Percentiles rank a stretch among this genome's conserved stretches.
Conservation (phyloP, 2,797 vertebrate genomes). For the Mormyrops boulengeri region DNA sequence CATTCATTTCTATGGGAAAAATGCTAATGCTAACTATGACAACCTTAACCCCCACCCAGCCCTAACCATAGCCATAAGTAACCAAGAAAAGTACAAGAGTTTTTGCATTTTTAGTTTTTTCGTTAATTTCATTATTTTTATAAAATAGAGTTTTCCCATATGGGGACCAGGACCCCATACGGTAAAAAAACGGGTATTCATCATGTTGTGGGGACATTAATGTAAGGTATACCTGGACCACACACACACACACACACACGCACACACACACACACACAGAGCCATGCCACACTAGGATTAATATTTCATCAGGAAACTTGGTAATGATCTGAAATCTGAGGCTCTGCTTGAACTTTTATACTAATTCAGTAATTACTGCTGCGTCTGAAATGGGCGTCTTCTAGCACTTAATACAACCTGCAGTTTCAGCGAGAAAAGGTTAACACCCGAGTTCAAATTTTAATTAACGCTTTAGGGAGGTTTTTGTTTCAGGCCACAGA, state of each 20-base stretch:
- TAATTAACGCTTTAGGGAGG: conserved; percentile 71
- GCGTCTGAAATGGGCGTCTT: conserved; percentile 70
- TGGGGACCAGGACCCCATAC: too few species aligned
- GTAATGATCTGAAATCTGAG: conserved; percentile 85
- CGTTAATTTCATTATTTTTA: too few species aligned
- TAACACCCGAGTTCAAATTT: conserved; percentile 75
- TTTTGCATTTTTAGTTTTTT: too few species aligned
- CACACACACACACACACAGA: conserved; percentile 49
- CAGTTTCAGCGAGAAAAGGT: conserved; percentile 62
- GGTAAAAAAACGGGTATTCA: too few species aligned
- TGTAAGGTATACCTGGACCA: not conserved
- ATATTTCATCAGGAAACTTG: conserved; percentile 76
- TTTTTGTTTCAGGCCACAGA: conserved; percentile 59
- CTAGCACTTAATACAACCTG: conserved; percentile 68
- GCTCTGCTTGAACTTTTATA: conserved; percentile 84
- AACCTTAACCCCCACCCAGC: too few species aligned
- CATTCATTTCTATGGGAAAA: too few species aligned
- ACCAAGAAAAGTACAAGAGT: too few species aligned
- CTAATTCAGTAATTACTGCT: conserved; percentile 97
- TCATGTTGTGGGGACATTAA: too few species aligned
- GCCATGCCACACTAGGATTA: conserved; percentile 69
- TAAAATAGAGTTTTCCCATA: too few species aligned
- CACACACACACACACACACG: conserved; percentile 52
- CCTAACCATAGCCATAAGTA: too few species aligned
- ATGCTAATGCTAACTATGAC: too few species aligned